phyloP scores from a whole-genome alignment of 2,113 vertebrate species.

The Ammospiza caudacuta region DNA sequence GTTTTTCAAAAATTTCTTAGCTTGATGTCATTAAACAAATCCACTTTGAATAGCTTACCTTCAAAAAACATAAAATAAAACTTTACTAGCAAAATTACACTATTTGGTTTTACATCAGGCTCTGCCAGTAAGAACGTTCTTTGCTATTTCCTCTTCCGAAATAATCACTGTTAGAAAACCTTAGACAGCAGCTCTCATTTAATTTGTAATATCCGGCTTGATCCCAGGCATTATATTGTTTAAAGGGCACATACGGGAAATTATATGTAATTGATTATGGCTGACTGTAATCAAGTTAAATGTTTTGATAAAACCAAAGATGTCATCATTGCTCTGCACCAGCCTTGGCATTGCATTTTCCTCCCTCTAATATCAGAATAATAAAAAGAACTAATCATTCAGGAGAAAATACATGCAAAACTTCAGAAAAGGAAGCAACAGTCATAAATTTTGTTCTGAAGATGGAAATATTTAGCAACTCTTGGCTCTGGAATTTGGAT shows the following conservation, averaged over 20 bases:
- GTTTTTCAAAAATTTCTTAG: not conserved
- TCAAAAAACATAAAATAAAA: not conserved
- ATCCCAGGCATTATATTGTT: not conserved
- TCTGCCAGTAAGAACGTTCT: not conserved
- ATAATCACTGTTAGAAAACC: not conserved
- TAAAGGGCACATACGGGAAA: constrained; percentile 29
- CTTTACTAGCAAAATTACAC: not conserved
- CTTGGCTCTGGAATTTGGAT: not conserved
- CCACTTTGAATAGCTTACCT: not conserved
- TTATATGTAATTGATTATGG: constrained; percentile 3
- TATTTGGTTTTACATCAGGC: not conserved
- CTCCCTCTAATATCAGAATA: not conserved
- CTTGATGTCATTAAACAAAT: not conserved
- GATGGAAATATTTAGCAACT: not conserved
- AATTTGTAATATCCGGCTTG: not conserved
- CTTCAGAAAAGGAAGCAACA: not conserved
- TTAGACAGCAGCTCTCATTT: not conserved
- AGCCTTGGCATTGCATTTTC: not conserved
- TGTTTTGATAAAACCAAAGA: not conserved
- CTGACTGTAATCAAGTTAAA: constrained; percentile 33
- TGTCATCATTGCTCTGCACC: not conserved
- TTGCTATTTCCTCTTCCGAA: not conserved
- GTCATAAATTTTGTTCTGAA: not conserved
- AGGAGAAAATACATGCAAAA: not conserved
- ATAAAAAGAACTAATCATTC: not conserved